Evolutionary conservation across 2,113 vertebrate genomes (phyloP).

Genomic region (Bungarus multicinctus): DNA sequence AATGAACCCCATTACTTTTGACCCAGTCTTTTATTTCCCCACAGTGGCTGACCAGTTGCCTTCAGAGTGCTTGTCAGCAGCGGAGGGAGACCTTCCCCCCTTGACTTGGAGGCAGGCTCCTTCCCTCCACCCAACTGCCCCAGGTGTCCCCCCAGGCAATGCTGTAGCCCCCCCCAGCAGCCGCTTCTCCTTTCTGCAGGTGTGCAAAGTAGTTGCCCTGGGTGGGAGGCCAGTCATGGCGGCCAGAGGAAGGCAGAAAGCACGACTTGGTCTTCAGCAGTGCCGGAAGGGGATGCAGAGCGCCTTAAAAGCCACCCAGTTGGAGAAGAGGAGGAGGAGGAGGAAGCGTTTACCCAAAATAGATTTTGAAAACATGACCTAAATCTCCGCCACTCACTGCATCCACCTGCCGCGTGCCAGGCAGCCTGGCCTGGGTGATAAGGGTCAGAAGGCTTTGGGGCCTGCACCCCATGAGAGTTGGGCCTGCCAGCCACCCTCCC

Average conservation of each 20-base stretch:
- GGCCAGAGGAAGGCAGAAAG: neutral
- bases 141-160: neutral
- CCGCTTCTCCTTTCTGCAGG: neutral
- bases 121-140: neutral
- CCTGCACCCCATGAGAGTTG: neutral
- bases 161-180: neutral
- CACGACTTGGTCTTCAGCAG: neutral
- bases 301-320: neutral
- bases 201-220: neutral
- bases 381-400: constrained; percentile 18
- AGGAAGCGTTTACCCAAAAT: constrained; percentile 20
- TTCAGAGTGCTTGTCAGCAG: neutral
- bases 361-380: constrained; percentile 6
- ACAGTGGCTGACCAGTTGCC: neutral
- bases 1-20: neutral
- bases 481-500: neutral
- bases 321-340: neutral
- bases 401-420: neutral
- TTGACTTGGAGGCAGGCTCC: neutral
- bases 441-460: neutral
- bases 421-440: neutral
- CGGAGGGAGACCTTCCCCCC: neutral
- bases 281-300: neutral
- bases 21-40: neutral
- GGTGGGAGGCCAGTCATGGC: neutral